Base-by-base conservation (phyloP, 2,113 vertebrate species). In the Chaetorhynchus papuensis region DNA sequence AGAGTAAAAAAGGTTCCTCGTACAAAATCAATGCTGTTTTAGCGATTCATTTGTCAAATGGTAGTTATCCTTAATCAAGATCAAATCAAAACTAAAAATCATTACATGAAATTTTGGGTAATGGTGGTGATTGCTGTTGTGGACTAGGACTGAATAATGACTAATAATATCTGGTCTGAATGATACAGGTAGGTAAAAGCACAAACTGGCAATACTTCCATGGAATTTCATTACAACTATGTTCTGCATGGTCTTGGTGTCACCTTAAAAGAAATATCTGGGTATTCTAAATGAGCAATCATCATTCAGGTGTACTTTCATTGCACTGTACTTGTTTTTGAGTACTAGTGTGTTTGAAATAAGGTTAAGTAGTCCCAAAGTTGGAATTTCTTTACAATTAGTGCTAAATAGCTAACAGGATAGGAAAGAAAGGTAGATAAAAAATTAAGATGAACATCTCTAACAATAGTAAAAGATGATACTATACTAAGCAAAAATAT, bases 101-200 rank as follows among this genome's bases (percentile, higher is more conserved):
- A 10, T 61, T 66, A 27, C 5, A 18, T 75, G 31, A 44, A 33
- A 65, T 60, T 85, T 50, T 54, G 4, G 21, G 10, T 79, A 57
- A 27, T 20, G 2, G 7, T 70, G 24, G 7, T 21, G 4, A 23
- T 69, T 18, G 5, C 10, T 65, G 10, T 27, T 2, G 0, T 42
- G 30, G 37, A 42, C 28, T 41, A 22, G 53, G 42, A 63, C 22
- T 68, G 7, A 21, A 22, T 31, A 74, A 30, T 74, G 19, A 50
- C 13, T 60, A 6, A 7, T 60, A 37, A 28, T 56, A 65, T 7
- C 15, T 69, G 20, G 3, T 69, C 35, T 68, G 59, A 77, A 72
- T 28, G 17, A 59, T 39, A 11, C 37, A 42, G 16, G 14, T 26
- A 45, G 12, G 28, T 30, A 54, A 33, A 78, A 89, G 22, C 16